Evolutionary conservation across 2,888 invertebrate genomes (phyloP), one percentile per base, ranked within the genome.

Genomic region (Trichacis sp.): DNA sequence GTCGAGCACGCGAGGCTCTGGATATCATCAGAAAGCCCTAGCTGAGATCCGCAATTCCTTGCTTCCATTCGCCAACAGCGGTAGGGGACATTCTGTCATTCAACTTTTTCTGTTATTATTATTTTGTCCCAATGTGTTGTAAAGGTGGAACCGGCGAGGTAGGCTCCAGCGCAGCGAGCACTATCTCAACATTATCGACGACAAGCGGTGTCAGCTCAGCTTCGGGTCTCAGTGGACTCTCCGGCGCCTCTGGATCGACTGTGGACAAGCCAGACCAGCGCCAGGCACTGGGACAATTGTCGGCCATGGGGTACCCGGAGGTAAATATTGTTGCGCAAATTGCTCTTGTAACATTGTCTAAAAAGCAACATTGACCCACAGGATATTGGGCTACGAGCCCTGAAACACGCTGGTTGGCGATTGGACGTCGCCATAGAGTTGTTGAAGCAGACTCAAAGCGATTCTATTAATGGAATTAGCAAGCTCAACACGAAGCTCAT

Each of bases 21-120:
- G 92, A 87, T 94, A 94, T 86, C 92, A 92, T 86, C 92, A 93
- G 86, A 93, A 93, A 87, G 94, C 94, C 82, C 89, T 94, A 85
- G 93, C 92, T 86, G 92, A 93, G 86, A 94, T 94, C 80, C 89
- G 94, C 75, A 93, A 93, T 85, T 93, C 93, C 64, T 85, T 94
- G 76, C 87, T 92, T 77, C 94, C 93, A 53, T 94, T 93, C 84
- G 93, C 93, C 54, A 92, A 93, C 79, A 85, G 89, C 86, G 85
- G 74, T 74, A 68, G 33, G n/a, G n/a, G n/a, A n/a, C n/a, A 29
- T 29, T 6, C 30, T 29, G 30, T 29, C 9, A n/a, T n/a, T n/a
- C n/a, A n/a, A n/a, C n/a, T n/a, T n/a, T n/a, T n/a, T n/a, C n/a
- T n/a, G n/a, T n/a, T n/a, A n/a, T n/a, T n/a, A n/a, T n/a, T n/a